Evolutionary conservation across 2,113 vertebrate genomes (phyloP).

Genomic region (Hucho hucho): DNA sequence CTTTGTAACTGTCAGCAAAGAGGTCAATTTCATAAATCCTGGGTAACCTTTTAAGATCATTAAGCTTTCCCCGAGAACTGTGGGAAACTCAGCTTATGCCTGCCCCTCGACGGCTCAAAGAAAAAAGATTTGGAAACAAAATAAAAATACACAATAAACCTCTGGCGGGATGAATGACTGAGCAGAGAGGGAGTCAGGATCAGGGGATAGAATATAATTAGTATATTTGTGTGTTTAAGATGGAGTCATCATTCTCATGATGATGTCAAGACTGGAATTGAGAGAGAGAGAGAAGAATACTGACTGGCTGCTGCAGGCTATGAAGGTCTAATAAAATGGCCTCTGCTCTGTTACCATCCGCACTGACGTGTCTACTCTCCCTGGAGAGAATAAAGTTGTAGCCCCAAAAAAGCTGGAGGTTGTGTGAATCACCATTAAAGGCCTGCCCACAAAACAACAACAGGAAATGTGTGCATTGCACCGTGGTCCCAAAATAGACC

Average conservation of each 20-base stretch:
- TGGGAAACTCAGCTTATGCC: neutral
- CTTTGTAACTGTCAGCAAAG: conserved; percentile 11
- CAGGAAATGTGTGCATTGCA: neutral
- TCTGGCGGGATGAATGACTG: neutral
- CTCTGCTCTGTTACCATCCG: too few relatives aligned
- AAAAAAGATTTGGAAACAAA: neutral
- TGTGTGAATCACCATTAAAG: neutral
- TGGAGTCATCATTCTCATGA: too few relatives aligned
- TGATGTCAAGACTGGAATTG: too few relatives aligned
- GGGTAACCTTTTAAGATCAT: neutral
- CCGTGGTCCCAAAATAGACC: neutral
- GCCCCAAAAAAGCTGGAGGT: too few relatives aligned
- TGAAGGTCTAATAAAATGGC: too few relatives aligned
- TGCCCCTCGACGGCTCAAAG: neutral
- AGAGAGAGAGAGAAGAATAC: too few relatives aligned
- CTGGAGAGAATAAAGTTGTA: too few relatives aligned
- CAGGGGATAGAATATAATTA: neutral
- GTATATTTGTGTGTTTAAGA: too few relatives aligned
- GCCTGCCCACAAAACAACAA: neutral
- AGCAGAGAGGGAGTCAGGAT: neutral
- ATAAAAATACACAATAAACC: too few relatives aligned
- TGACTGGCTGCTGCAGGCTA: too few relatives aligned
- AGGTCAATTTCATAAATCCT: conserved; percentile 5
- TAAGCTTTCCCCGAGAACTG: neutral
- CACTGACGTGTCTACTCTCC: too few relatives aligned